phyloP scores from a whole-genome alignment of 2,888 invertebrate genomes.

The Troilus luridus region DNA sequence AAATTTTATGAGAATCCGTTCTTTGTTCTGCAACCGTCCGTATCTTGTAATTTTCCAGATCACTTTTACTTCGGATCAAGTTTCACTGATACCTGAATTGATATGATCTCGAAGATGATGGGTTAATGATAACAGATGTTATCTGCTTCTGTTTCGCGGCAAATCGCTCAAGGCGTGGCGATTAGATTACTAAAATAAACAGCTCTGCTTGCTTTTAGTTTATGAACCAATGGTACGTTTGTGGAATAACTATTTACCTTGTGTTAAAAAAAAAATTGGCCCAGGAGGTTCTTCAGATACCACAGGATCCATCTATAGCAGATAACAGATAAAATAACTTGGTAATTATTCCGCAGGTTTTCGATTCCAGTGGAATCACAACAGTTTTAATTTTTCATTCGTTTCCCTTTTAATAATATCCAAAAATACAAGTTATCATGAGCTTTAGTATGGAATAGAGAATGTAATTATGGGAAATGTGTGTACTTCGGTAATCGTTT shows the following conservation, averaged over 20 bases:
- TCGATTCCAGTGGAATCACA: too few relatives aligned
- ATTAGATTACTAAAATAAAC: neutral
- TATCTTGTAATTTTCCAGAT: neutral
- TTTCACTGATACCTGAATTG: neutral
- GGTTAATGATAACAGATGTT: neutral
- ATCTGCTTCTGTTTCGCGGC: neutral
- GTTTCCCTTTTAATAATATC: too few relatives aligned
- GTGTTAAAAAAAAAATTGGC: neutral
- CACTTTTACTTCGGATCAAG: neutral
- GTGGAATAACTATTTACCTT: neutral
- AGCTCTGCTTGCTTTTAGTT: neutral
- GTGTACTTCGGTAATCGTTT: too few relatives aligned
- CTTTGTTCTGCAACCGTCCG: neutral
- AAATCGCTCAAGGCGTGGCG: neutral
- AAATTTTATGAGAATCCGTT: neutral
- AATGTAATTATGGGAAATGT: too few relatives aligned
- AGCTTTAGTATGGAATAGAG: too few relatives aligned
- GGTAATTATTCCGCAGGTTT: too few relatives aligned
- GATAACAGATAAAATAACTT: too few relatives aligned
- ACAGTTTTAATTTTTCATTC: too few relatives aligned
- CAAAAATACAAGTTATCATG: too few relatives aligned
- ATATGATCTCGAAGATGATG: neutral
- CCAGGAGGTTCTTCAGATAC: too few relatives aligned
- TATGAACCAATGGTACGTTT: neutral
- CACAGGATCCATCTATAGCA: too few relatives aligned